Evolutionary conservation across 2,888 invertebrate species (phyloP).

Genomic region (Cantharis nigra): DNA sequence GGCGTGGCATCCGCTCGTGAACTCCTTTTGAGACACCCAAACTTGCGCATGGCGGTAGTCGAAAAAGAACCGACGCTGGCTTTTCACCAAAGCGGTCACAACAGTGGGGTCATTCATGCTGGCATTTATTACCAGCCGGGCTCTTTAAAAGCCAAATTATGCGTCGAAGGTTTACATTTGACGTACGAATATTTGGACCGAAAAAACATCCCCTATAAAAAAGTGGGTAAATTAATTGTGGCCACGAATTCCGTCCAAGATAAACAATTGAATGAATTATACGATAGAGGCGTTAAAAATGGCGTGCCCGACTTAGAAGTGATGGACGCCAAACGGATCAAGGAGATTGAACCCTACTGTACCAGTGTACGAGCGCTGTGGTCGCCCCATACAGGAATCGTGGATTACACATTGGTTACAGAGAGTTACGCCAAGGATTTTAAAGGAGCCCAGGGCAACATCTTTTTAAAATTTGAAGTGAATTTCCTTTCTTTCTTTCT

Average conservation of each 20-base stretch:
- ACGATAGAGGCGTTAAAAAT: slow-evolving; percentile 82
- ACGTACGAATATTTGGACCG: slow-evolving; percentile 86
- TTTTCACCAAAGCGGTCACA: slow-evolving; percentile 93
- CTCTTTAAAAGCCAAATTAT: slow-evolving; percentile 90
- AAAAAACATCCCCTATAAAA: slow-evolving; percentile 87
- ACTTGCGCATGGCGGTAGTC: slow-evolving; percentile 81
- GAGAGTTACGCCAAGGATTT: slow-evolving; percentile 84
- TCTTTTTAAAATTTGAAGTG: slow-evolving; percentile 79
- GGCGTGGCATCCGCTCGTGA: slow-evolving; percentile 94
- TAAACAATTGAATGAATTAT: slow-evolving; percentile 72
- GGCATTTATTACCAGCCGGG: slow-evolving; percentile 78
- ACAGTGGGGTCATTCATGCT: slow-evolving; percentile 98
- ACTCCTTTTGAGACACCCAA: slow-evolving; percentile 75
- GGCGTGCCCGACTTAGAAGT: slow-evolving; percentile 82
- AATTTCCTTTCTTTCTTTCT: no score
- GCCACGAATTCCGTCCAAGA: slow-evolving; percentile 78
- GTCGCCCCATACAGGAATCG: slow-evolving; percentile 97
- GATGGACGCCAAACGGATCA: slow-evolving; percentile 75
- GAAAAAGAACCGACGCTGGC: slow-evolving; percentile 91
- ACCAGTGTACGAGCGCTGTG: slow-evolving; percentile 89
- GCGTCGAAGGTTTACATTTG: slow-evolving; percentile 83
- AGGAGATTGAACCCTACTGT: slow-evolving; percentile 85
- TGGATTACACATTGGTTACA: slow-evolving; percentile 88
- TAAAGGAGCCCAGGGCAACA: slow-evolving; percentile 72
- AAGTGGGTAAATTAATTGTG: slow-evolving; percentile 94